Conservation (phyloP, 2,113 vertebrate genomes). For the Notechis scutatus region DNA sequence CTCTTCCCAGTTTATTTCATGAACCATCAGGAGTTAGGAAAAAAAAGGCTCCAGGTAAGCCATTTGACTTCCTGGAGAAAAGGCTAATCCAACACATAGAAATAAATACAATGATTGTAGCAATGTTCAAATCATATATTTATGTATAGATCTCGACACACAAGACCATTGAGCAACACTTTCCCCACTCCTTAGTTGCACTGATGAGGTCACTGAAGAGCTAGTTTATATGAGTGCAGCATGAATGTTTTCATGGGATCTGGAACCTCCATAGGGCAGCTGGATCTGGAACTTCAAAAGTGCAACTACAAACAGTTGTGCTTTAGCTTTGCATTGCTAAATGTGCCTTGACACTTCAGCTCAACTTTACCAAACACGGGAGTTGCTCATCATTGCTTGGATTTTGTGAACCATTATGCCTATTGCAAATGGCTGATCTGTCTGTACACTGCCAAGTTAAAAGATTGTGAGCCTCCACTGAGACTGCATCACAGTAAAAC, state of each 20-base stretch:
- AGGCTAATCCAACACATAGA: not conserved
- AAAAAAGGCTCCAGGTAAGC: not conserved
- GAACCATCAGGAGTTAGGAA: no score
- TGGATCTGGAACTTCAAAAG: not conserved
- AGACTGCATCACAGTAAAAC: not conserved
- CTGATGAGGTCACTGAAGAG: not conserved
- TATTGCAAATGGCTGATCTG: not conserved
- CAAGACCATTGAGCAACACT: not conserved
- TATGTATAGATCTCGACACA: not conserved
- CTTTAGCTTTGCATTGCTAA: not conserved
- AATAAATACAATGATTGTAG: not conserved
- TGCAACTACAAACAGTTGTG: not conserved
- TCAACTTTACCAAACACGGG: not conserved
- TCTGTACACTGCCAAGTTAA: not conserved
- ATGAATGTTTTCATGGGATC: not conserved
- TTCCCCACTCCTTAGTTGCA: not conserved
- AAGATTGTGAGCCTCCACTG: not conserved
- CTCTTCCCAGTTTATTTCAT: not conserved
- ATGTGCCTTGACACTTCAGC: not conserved
- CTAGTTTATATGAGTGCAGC: not conserved
- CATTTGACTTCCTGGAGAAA: not conserved
- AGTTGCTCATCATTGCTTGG: not conserved
- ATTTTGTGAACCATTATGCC: not conserved
- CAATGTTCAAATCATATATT: not conserved
- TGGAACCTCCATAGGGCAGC: not conserved